phyloP scores from a whole-genome alignment of 2,888 invertebrate genomes.

The Eupithecia pulchellata region DNA sequence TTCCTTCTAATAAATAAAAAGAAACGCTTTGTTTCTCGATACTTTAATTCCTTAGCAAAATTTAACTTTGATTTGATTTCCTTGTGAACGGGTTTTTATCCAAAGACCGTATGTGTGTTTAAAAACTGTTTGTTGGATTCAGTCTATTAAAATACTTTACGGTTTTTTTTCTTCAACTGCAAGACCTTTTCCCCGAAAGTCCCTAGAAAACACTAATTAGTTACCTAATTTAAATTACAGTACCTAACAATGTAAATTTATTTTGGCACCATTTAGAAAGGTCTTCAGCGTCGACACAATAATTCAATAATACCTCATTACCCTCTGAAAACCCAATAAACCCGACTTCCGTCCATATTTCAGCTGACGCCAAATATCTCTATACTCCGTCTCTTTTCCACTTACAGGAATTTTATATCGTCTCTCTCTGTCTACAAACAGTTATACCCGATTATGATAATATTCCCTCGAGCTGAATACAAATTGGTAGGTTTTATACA shows the following conservation, averaged over 20 bases:
- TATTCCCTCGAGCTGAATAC: constrained; percentile 70
- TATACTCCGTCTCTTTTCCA: constrained; percentile 46
- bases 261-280: constrained; percentile 25
- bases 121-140: background rate
- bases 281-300: constrained; percentile 27
- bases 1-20: too few species aligned
- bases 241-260: constrained; percentile 13
- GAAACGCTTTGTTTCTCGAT: too few species aligned
- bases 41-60: too few species aligned
- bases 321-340: constrained; percentile 67
- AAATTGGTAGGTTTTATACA: constrained; percentile 81
- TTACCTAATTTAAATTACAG: background rate
- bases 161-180: background rate
- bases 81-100: background rate
- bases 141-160: background rate
- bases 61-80: background rate
- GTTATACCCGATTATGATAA: constrained; percentile 73
- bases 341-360: constrained; percentile 65
- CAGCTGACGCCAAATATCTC: constrained; percentile 54
- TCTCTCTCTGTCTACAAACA: constrained; percentile 49
- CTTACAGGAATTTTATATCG: constrained; percentile 36
- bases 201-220: background rate
- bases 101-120: too few species aligned
- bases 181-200: background rate
- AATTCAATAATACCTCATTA: constrained; percentile 53